Evolutionary conservation across 2,888 invertebrate genomes (phyloP).

Genomic region (Clostera curtula): DNA sequence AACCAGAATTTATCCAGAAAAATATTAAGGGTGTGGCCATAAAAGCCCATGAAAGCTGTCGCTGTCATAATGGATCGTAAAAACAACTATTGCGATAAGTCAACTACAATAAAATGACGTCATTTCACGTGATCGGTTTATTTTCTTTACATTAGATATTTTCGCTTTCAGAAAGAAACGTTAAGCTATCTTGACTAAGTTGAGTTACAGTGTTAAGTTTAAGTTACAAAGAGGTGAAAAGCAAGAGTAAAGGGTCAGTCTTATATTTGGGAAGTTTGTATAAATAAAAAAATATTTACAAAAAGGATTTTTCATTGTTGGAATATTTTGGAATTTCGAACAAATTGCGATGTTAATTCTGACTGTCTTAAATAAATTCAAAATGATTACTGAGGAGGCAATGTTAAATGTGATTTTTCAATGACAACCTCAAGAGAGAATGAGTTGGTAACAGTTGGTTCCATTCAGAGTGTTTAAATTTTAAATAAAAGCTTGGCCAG

Average conservation of each 20-base stretch:
- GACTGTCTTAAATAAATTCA: too few species aligned
- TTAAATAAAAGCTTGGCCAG: too few species aligned
- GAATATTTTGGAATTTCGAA: constrained; percentile 24
- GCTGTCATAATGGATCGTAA: constrained; percentile 21
- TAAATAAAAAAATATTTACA: constrained; percentile 70
- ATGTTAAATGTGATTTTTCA: too few species aligned
- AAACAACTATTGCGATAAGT: constrained; percentile 17
- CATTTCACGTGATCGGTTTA: constrained; percentile 55
- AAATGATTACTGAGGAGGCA: too few species aligned
- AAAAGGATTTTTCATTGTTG: constrained; percentile 35
- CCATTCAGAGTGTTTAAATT: too few species aligned
- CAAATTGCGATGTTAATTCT: too few species aligned
- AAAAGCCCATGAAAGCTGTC: constrained; percentile 11
- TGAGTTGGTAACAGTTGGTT: too few species aligned
- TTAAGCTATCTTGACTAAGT: constrained; percentile 62
- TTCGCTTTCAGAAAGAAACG: constrained; percentile 52
- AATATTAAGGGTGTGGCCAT: constrained; percentile 17
- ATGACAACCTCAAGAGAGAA: too few species aligned
- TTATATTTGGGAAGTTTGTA: constrained; percentile 74
- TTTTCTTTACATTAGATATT: constrained; percentile 60
- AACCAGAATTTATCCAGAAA: constrained; percentile 9
- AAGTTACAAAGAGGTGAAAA: constrained; percentile 63
- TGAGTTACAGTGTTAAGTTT: constrained; percentile 49
- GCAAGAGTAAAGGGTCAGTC: constrained; percentile 74
- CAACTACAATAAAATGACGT: constrained; percentile 28